Conservation (phyloP, 1,140 invertebrate species). For the Spodoptera frugiperda region DNA sequence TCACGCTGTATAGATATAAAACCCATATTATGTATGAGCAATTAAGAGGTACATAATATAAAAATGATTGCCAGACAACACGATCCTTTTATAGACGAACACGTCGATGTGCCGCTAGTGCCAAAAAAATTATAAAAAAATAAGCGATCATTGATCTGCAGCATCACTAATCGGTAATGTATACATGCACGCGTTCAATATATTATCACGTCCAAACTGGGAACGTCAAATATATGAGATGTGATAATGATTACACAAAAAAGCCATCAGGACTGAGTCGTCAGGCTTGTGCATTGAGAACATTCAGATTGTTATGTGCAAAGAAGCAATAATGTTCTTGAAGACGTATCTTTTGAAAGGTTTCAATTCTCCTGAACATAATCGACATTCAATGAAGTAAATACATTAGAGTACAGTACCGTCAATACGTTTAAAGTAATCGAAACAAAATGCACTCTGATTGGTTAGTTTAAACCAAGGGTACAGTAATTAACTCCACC, state of each 20-base stretch:
- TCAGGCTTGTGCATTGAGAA: too few species aligned
- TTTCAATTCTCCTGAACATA: too few species aligned
- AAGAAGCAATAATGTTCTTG: too few species aligned
- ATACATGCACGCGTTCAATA: constrained; percentile 20
- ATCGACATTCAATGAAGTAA: too few species aligned
- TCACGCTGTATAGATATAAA: constrained; percentile 39
- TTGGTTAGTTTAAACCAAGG: too few species aligned
- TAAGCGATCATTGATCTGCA: constrained; percentile 40
- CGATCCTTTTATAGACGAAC: constrained; percentile 41
- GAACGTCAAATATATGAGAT: constrained; percentile 13
- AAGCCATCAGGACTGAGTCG: neutral
- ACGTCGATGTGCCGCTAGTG: constrained; percentile 21
- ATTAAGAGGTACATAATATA: constrained; percentile 46
- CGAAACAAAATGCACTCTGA: too few species aligned
- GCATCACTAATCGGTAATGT: constrained; percentile 22
- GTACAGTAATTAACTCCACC: too few species aligned
- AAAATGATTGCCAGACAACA: constrained; percentile 44
- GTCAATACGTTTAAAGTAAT: too few species aligned
- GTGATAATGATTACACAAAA: constrained; percentile 25
- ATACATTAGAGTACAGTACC: too few species aligned
- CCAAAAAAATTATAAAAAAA: constrained; percentile 45
- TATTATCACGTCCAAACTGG: constrained; percentile 35
- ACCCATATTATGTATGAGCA: constrained; percentile 40
- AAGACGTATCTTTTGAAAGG: too few species aligned
- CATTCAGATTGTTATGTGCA: too few species aligned